Evolutionary conservation across 1,140 invertebrate genomes (phyloP).

Genomic region (Mya arenaria): DNA sequence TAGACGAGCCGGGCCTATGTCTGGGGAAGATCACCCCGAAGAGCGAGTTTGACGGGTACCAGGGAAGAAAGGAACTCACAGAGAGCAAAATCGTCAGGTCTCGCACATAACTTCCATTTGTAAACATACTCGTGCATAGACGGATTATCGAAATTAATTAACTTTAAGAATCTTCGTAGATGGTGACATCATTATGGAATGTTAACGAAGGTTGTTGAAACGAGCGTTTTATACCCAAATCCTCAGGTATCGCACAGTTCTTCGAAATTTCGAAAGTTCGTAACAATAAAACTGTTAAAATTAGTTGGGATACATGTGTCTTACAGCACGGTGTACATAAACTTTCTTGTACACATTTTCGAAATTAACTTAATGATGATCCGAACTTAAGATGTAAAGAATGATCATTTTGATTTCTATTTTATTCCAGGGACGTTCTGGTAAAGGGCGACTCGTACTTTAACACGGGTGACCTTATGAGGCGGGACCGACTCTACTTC

Average conservation of each 20-base stretch:
- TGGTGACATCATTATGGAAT: no score
- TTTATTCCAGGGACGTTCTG: conserved; percentile 63
- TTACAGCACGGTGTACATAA: background rate
- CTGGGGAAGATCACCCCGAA: conserved; percentile 51
- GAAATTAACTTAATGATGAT: background rate
- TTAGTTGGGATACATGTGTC: no score
- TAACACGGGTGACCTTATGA: conserved; percentile 78
- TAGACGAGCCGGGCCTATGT: conserved; percentile 67
- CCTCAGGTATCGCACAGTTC: no score
- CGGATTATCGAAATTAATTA: no score
- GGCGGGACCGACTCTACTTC: conserved; percentile 76
- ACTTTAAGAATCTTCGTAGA: no score
- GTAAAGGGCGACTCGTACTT: conserved; percentile 72
- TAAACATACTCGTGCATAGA: no score
- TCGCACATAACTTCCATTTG: no score
- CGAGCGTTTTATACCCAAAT: no score
- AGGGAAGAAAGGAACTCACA: conserved; percentile 63
- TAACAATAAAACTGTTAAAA: no score
- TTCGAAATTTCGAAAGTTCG: no score
- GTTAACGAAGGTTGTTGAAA: no score
- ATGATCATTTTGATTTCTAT: background rate
- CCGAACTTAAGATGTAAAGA: background rate
- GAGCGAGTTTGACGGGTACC: conserved; percentile 59
- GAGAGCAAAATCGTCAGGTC: conserved; percentile 70
- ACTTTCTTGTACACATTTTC: background rate